These are phyloP conservation scores for Dorcus parallelipipedus DNA, from an alignment of 2,888 invertebrate species.

Conservation along the genomic window DNA sequence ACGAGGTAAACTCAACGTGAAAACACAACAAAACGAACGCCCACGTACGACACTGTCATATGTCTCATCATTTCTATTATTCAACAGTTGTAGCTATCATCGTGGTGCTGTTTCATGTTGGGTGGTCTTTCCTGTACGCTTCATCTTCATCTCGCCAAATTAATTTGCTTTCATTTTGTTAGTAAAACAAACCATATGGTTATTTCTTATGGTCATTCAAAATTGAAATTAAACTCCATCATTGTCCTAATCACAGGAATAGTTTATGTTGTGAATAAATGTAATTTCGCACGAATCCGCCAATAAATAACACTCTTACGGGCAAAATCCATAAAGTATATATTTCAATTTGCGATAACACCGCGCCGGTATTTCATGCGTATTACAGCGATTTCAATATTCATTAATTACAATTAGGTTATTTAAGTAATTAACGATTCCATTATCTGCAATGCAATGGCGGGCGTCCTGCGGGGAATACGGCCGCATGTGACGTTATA, in stretches of 20 bases:
- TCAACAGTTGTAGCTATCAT: background rate
- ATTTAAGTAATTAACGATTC: slow-evolving; percentile 23
- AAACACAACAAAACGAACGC: background rate
- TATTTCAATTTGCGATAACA: slow-evolving; percentile 4
- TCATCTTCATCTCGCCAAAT: background rate
- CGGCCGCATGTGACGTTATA: slow-evolving; percentile 1
- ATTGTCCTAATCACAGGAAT: too few relatives aligned
- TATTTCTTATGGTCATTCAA: too few relatives aligned
- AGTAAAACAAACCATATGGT: too few relatives aligned
- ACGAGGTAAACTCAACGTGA: too few relatives aligned
- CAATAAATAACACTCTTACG: background rate
- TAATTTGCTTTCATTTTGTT: background rate
- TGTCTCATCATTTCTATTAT: background rate
- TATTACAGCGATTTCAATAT: slow-evolving; percentile 10
- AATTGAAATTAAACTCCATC: too few relatives aligned
- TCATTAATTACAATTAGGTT: slow-evolving; percentile 21
- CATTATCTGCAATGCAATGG: slow-evolving; percentile 21
- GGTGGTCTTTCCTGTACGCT: background rate
- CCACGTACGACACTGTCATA: background rate
- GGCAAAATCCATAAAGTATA: slow-evolving; percentile 7
- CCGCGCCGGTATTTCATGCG: background rate
- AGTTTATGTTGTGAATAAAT: too few relatives aligned
- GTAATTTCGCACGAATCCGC: too few relatives aligned
- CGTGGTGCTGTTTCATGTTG: background rate
- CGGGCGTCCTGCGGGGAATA: slow-evolving; percentile 7